Evolutionary conservation across 1,140 invertebrate genomes (phyloP).

Genomic region (Planococcus citri): DNA sequence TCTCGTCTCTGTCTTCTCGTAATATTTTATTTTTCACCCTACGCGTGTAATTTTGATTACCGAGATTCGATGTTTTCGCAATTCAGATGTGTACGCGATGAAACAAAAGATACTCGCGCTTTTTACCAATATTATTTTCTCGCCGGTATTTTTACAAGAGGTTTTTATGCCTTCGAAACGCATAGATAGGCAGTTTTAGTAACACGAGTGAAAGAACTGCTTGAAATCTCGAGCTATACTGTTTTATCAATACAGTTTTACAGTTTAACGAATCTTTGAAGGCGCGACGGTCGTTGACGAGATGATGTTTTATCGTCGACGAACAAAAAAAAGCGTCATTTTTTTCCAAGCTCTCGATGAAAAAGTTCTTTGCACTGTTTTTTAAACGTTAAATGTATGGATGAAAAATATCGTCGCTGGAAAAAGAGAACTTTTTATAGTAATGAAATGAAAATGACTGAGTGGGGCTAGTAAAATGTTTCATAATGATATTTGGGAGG

Average conservation of each 20-base stretch:
- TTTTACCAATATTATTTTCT: too few relatives aligned
- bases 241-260: too few relatives aligned
- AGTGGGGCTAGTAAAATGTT: constrained; percentile 1
- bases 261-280: too few relatives aligned
- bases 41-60: not conserved
- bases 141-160: too few relatives aligned
- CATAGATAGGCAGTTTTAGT: too few relatives aligned
- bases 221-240: too few relatives aligned
- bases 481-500: constrained; percentile 10
- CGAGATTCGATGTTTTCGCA: not conserved
- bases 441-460: constrained; percentile 9
- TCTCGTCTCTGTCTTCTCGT: not conserved
- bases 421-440: not conserved
- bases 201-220: too few relatives aligned
- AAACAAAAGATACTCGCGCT: not conserved
- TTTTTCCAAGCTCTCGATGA: not conserved
- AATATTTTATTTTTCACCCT: not conserved
- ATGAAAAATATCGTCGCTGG: not conserved
- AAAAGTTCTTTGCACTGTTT: not conserved
- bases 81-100: not conserved
- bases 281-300: too few relatives aligned
- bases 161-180: too few relatives aligned
- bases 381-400: not conserved
- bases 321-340: not conserved
- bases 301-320: not conserved